These are phyloP conservation scores for Urocynchramus pylzowi DNA, from an alignment of 2,113 vertebrate genomes.

Conservation along the genomic window DNA sequence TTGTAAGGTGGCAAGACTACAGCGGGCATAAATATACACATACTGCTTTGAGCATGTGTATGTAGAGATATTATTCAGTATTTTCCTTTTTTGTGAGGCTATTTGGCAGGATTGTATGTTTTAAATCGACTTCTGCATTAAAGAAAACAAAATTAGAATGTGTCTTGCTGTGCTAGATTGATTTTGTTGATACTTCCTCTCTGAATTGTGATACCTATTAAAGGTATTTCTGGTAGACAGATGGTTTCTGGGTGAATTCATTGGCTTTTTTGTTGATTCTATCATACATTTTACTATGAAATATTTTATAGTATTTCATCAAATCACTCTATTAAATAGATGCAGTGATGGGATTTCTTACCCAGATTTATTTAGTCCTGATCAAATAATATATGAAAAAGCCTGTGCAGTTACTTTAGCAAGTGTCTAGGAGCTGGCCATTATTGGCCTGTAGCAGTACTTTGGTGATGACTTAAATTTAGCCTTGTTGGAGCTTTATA, in stretches of 20 bases:
- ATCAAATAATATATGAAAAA: not conserved
- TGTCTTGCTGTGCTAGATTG: not conserved
- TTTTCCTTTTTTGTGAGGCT: not conserved
- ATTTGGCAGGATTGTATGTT: not conserved
- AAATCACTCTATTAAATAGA: not conserved
- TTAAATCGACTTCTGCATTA: not conserved
- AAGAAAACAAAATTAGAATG: not conserved
- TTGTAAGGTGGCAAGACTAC: not conserved
- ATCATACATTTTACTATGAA: not conserved
- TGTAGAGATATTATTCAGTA: not conserved
- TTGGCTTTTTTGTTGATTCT: not conserved
- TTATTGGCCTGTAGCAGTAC: not conserved
- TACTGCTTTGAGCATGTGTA: not conserved
- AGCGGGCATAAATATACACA: not conserved
- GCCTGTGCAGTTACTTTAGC: not conserved
- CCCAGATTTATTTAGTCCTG: not conserved
- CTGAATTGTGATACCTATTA: not conserved
- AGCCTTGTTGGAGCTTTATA: not conserved
- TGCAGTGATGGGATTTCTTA: not conserved
- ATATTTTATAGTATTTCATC: not conserved
- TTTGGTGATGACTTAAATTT: not conserved
- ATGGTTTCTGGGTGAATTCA: not conserved
- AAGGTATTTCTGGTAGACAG: not conserved
- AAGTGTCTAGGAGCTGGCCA: not conserved
- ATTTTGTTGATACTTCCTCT: not conserved